Conservation (phyloP, 2,797 vertebrate species). For the Percopsis omiscomaycus region DNA sequence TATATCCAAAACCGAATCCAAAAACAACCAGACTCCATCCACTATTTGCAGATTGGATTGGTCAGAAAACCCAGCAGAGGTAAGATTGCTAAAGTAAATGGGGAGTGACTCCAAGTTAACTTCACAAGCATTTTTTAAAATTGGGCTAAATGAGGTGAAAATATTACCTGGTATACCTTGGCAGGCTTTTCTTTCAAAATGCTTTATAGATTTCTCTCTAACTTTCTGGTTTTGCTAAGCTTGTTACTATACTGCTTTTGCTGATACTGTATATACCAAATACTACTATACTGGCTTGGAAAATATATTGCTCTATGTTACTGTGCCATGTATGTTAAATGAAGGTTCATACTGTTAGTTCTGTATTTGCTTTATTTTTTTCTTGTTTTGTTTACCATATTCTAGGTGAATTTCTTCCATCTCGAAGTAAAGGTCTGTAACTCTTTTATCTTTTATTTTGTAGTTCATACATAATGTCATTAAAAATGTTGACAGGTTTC, state of each 20-base stretch:
- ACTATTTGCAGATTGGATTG: no score
- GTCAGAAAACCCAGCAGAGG: no score
- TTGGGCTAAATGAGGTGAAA: no score
- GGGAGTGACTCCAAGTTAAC: no score
- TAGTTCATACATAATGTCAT: neutral
- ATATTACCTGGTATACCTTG: no score
- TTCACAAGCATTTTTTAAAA: no score
- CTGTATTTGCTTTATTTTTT: neutral
- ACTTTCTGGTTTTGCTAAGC: conserved; percentile 3
- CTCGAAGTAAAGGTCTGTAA: conserved; percentile 77
- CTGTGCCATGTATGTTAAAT: neutral
- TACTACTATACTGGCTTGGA: no score
- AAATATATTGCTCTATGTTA: no score
- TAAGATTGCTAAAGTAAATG: no score
- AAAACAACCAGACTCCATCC: no score
- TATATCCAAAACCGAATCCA: no score
- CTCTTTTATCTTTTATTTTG: neutral
- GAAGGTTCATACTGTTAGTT: neutral
- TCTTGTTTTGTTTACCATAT: conserved; percentile 10
- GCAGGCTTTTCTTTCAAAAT: neutral
- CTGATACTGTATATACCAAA: neutral
- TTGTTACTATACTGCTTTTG: neutral
- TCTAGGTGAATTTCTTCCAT: conserved; percentile 79
- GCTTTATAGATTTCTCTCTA: neutral
- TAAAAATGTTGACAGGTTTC: neutral